A percentile compares a stretch with the other conserved stretches of the same genome.
Conservation (phyloP, 2,797 vertebrate genomes). For the Pampus argenteus region DNA sequence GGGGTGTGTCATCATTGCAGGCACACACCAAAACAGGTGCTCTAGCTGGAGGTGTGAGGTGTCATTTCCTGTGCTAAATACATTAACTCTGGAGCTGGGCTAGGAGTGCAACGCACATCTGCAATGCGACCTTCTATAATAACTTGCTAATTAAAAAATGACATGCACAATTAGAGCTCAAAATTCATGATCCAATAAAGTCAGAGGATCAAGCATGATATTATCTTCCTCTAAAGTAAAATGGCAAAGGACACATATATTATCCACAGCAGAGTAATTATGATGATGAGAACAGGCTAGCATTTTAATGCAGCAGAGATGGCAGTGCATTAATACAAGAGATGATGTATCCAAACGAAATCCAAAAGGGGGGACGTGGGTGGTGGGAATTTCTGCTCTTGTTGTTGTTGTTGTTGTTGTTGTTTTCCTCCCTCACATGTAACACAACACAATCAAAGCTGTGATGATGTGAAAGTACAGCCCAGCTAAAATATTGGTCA, state of each 20-base stretch:
- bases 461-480: slow-evolving; percentile 25
- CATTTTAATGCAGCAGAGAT: slow-evolving; percentile 52
- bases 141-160: slow-evolving; percentile 79
- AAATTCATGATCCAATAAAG: slow-evolving; percentile 82
- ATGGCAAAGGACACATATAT: slow-evolving; percentile 82
- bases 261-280: slow-evolving; percentile 73
- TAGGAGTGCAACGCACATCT: slow-evolving; percentile 54
- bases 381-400: neutral
- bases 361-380: neutral
- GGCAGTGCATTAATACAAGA: slow-evolving; percentile 57
- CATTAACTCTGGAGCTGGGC: slow-evolving; percentile 37
- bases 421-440: neutral
- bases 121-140: slow-evolving; percentile 69
- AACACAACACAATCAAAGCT: slow-evolving; percentile 25
- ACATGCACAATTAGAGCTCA: slow-evolving; percentile 79
- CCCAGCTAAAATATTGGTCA: neutral
- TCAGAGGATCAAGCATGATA: slow-evolving; percentile 74
- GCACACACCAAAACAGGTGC: slow-evolving; percentile 21
- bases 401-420: neutral
- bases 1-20: slow-evolving; percentile 13
- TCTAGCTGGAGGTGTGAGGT: slow-evolving; percentile 1
- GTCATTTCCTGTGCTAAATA: slow-evolving; percentile 38
- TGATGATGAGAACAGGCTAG: slow-evolving; percentile 60
- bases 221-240: slow-evolving; percentile 73
- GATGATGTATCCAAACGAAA: slow-evolving; percentile 31